Conservation (phyloP, 2,888 invertebrate genomes). For the Crossocerus cetratus region DNA sequence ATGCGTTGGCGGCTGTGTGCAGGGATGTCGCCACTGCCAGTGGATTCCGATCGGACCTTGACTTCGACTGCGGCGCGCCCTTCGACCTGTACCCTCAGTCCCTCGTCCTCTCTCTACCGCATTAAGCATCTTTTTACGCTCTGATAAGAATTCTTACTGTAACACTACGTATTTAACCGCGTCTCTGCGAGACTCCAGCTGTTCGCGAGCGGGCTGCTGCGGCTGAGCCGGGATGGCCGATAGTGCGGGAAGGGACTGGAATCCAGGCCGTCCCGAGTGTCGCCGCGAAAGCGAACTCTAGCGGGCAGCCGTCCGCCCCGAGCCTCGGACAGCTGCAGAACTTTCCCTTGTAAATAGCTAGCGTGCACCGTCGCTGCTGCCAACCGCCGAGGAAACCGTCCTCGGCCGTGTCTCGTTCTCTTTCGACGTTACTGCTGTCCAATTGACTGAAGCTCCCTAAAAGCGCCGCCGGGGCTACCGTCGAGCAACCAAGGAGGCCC, state of each 20-base stretch:
- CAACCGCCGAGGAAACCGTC: constrained; percentile 27
- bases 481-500: no score
- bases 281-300: neutral
- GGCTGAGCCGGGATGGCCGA: neutral
- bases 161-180: constrained; percentile 43
- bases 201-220: neutral
- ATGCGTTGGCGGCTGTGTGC: no score
- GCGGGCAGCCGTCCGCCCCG: no score
- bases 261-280: neutral
- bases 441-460: neutral
- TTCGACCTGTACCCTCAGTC: neutral
- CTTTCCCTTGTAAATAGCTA: constrained; percentile 42
- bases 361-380: constrained; percentile 29
- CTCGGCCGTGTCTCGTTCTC: constrained; percentile 12
- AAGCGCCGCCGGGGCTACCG: neutral
- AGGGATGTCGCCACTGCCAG: no score
- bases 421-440: constrained; percentile 16
- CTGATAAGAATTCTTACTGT: constrained; percentile 48
- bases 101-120: constrained; percentile 52
- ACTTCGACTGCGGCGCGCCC: neutral
- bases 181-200: constrained; percentile 34
- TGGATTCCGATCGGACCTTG: neutral
- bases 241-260: neutral
- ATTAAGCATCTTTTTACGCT: constrained; percentile 55
- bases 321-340: constrained; percentile 1